Evolutionary conservation across 2,113 vertebrate genomes (phyloP), one percentile per base, ranked within the genome.

Genomic region (Syngnathus scovelli): DNA sequence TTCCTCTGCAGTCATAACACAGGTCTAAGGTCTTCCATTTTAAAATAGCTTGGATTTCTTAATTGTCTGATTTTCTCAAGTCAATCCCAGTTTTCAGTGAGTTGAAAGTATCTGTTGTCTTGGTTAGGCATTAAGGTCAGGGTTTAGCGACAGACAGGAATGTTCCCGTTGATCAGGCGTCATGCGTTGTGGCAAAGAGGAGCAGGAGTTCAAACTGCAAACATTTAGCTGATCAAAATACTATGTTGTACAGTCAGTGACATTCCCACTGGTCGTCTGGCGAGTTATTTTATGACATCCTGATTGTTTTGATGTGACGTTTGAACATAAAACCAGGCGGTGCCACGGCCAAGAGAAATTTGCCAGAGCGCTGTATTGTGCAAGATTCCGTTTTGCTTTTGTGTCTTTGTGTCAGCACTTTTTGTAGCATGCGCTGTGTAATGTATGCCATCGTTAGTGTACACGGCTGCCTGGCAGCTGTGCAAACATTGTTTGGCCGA

Each of bases 131-230:
- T 83, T 67, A 61, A 70, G 71, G 78, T 82, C 69, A 83, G 81
- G 90, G 82, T 86, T 88, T 82, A 89, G 78, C 75, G 77, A 78
- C 71, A 78, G 80, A 84, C 80, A 90, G 89, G 90, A 92, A 92
- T 92, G 87, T 71, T 71, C 83, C 60, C 15, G n/a, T 77, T 81
- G 73, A 85, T 64, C 64, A 82, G 82, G 77, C 76, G 82, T 77
- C 83, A 84, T 76, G 81, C 78, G 79, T 79, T 67, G 64, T 75
- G 75, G 76, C 69, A 61, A 69, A 66, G 69, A 71, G 71, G 46
- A 74, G 66, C 64, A 63, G 58, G 55, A 78, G 69, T 73, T 74
- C n/a, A 41, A 39, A 41, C 60, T 15, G 59, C 38, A 44, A 43
- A 21, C 66, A 72, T 83, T 89, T 89, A 90, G 90, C 90, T 82